phyloP scores from a whole-genome alignment of 2,888 invertebrate genomes.

The Lomographa bimaculata region DNA sequence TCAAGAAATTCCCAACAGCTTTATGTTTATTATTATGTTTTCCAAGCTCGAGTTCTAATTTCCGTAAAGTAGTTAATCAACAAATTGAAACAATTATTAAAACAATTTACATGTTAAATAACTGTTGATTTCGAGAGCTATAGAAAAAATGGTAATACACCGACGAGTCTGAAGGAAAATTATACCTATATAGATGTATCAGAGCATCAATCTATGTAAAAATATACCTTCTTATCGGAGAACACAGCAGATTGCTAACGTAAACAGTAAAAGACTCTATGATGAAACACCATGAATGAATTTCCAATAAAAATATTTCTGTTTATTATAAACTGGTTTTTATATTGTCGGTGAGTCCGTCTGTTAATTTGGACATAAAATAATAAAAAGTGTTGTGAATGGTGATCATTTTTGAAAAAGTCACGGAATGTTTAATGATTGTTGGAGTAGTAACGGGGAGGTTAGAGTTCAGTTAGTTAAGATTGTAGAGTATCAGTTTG shows the following conservation, averaged over 20 bases:
- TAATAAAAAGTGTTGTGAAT: constrained; percentile 28
- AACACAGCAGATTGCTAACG: too few species aligned
- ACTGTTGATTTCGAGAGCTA: background rate
- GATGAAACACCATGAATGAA: constrained; percentile 30
- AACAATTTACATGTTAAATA: constrained; percentile 5
- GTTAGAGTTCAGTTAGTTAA: constrained; percentile 11
- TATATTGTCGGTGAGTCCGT: constrained; percentile 18
- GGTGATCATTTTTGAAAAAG: constrained; percentile 24
- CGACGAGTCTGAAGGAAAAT: too few species aligned
- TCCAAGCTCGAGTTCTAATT: too few species aligned
- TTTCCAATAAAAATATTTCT: constrained; percentile 31
- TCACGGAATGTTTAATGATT: constrained; percentile 18
- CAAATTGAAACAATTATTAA: constrained; percentile 17
- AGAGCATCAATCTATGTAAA: too few species aligned
- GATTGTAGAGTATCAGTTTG: too few species aligned
- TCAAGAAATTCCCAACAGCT: too few species aligned
- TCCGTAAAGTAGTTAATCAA: constrained; percentile 2
- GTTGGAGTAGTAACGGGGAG: constrained; percentile 12
- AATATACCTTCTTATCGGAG: too few species aligned
- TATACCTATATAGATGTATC: too few species aligned
- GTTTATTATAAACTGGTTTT: constrained; percentile 22
- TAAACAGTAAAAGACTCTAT: constrained; percentile 22
- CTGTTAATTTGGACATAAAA: constrained; percentile 26
- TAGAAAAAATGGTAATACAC: too few species aligned
- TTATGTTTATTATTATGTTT: too few species aligned